Percentiles rank a stretch among this genome's conserved stretches.
These are phyloP conservation scores for Lysandra bellargus DNA, from an alignment of 2,888 invertebrate genomes.

Conservation along the genomic window DNA sequence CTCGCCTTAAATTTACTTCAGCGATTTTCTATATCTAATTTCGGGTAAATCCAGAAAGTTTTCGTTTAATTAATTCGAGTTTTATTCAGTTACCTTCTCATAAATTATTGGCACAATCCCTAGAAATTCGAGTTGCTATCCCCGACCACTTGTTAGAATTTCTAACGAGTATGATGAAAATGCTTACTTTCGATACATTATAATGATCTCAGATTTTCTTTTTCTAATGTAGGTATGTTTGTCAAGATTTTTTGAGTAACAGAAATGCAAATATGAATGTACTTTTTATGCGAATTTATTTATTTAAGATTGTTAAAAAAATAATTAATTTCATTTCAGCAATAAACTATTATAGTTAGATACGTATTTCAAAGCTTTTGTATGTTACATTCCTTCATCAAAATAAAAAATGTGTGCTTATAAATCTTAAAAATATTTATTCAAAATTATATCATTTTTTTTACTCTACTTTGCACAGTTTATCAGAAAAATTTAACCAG, in stretches of 20 bases:
- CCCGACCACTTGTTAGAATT: conserved; percentile 15
- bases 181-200: neutral
- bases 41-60: conserved; percentile 45
- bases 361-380: neutral
- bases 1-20: conserved; percentile 27
- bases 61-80: conserved; percentile 53
- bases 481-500: neutral
- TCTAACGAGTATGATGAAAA: neutral
- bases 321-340: too few species aligned
- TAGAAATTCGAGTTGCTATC: conserved; percentile 35
- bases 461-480: neutral
- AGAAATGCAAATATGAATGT: neutral
- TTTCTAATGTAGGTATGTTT: neutral
- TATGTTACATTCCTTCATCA: neutral
- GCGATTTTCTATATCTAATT: conserved; percentile 40
- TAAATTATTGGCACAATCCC: conserved; percentile 51
- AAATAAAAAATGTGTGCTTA: neutral
- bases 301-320: neutral
- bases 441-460: neutral
- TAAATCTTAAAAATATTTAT: neutral
- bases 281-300: neutral
- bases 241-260: neutral
- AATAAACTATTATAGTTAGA: too few species aligned
- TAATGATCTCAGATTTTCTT: neutral
- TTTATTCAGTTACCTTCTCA: conserved; percentile 44